Evolutionary conservation across 2,113 vertebrate genomes (phyloP).

Genomic region (Hippocampus guttulatus): DNA sequence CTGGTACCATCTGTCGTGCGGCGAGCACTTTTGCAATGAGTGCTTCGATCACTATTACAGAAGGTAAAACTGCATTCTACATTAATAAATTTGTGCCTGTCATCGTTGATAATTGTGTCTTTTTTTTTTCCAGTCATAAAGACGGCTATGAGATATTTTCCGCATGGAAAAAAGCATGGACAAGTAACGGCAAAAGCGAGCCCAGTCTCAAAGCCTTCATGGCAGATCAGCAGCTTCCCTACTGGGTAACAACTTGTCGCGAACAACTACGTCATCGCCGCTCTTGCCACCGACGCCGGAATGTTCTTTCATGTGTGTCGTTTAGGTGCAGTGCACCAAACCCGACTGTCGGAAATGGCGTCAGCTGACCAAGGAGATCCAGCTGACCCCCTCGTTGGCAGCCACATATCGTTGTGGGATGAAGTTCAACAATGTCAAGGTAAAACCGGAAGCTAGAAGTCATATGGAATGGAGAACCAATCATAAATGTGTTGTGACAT

Average conservation of each 20-base stretch:
- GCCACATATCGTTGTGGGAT: slow-evolving; percentile 87
- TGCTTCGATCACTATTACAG: slow-evolving; percentile 98
- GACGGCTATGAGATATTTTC: slow-evolving; percentile 92
- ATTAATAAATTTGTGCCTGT: not conserved
- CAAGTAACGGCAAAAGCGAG: slow-evolving; percentile 94
- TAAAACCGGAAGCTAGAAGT: slow-evolving; percentile 40
- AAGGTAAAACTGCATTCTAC: slow-evolving; percentile 72
- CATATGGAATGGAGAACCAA: not conserved
- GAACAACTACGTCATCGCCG: not conserved
- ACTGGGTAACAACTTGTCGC: slow-evolving; percentile 79
- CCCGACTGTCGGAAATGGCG: slow-evolving; percentile 92
- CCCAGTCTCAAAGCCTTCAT: slow-evolving; percentile 97
- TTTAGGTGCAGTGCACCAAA: slow-evolving; percentile 90
- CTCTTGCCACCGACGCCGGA: not conserved
- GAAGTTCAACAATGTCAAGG: slow-evolving; percentile 87
- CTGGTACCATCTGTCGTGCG: slow-evolving; percentile 98
- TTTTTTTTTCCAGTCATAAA: slow-evolving; percentile 82
- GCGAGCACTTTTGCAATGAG: slow-evolving; percentile 98
- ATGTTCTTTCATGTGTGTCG: not conserved
- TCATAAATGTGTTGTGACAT: not conserved
- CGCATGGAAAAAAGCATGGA: slow-evolving; percentile 94
- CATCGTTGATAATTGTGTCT: not conserved
- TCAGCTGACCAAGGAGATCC: slow-evolving; percentile 93
- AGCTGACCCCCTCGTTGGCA: slow-evolving; percentile 84
- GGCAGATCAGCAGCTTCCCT: slow-evolving; percentile 96